Evolutionary conservation across 2,113 vertebrate genomes (phyloP), one percentile per base, ranked within the genome.

Genomic region (Sylvicapra grimmia): DNA sequence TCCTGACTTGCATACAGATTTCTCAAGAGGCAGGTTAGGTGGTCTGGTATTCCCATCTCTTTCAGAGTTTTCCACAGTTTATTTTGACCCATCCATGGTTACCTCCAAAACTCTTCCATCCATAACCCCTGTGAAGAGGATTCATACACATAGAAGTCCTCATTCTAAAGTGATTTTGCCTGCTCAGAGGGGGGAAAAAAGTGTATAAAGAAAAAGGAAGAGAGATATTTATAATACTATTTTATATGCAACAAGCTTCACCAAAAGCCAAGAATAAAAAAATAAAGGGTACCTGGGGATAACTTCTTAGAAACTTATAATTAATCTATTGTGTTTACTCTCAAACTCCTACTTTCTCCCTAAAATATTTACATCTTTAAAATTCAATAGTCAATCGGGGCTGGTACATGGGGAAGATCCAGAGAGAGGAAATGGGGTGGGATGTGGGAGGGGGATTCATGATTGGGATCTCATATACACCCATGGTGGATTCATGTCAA

Each of bases 281-380:
- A 91, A 75, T 44, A 90, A 95, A 95, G 25, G 25, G 31, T 79
- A 96, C 72, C 86, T 93, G 10, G 53, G 63, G 82, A 96, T 49
- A 96, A 72, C 65, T 36, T 94, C 88, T 94, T 95, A 89, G 58
- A 95, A 97, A 96, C 44, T 79, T 94, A 75, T 89, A 89, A 97
- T 89, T 97, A 95, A 98, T 97, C 90, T 75, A 94, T 51, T 86
- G 84, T 93, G 44, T 94, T 97, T 95, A 95, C 7, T 93, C 82
- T 95, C 56, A 86, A 97, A 97, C 44, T 95, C 53, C 47, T 93
- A 8, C 65, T 94, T 97, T 97, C 63, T 87, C 54, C 36, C 72
- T 97, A 95, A 97, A 98, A 96, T 80, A 96, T 83, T 96, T 94
- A 92, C 90, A 96, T 77, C 53, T 94, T 93, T 97, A 97, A 98